A percentile compares a stretch with the other conserved stretches of the same genome.
Conservation (phyloP, 2,113 vertebrate species). For the Spilogale gracilis region DNA sequence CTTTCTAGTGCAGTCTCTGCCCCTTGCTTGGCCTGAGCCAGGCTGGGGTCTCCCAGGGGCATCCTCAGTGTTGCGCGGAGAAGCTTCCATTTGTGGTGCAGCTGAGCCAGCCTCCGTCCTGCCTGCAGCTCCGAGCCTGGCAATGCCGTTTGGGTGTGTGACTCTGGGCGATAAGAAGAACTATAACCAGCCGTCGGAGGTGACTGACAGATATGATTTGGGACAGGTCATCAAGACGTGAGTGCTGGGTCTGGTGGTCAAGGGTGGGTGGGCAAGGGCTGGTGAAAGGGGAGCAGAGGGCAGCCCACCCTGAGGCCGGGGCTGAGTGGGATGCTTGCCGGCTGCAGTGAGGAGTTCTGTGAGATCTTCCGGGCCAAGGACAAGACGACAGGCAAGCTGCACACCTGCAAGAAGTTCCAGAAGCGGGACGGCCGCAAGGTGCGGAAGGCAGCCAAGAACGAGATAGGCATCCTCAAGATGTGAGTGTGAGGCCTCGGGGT, state of each 20-base stretch:
- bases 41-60: not conserved
- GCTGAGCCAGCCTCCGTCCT: slow-evolving; percentile 24
- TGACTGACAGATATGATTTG: slow-evolving; percentile 99
- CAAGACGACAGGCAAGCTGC: slow-evolving; percentile 95
- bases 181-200: slow-evolving; percentile 97
- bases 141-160: slow-evolving; percentile 99
- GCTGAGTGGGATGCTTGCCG: not conserved
- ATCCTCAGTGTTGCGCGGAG: not conserved
- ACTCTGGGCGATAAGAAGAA: slow-evolving; percentile 99
- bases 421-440: slow-evolving; percentile 98
- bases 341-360: slow-evolving; percentile 97
- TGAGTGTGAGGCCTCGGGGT: slow-evolving; percentile 84
- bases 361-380: slow-evolving; percentile 99
- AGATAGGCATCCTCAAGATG: slow-evolving; percentile 99
- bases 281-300: not conserved
- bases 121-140: slow-evolving; percentile 90
- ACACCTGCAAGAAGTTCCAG: slow-evolving; percentile 98
- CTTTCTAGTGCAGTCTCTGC: not conserved
- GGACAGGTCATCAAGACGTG: slow-evolving; percentile 99
- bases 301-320: not conserved
- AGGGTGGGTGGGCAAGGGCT: not conserved
- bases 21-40: not conserved
- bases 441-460: slow-evolving; percentile 98
- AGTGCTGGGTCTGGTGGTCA: slow-evolving; percentile 86
- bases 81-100: not conserved